Percentiles rank a stretch among this genome's conserved stretches.
Evolutionary conservation across 2,797 vertebrate genomes (phyloP).

Genomic region (Tapera naevia): DNA sequence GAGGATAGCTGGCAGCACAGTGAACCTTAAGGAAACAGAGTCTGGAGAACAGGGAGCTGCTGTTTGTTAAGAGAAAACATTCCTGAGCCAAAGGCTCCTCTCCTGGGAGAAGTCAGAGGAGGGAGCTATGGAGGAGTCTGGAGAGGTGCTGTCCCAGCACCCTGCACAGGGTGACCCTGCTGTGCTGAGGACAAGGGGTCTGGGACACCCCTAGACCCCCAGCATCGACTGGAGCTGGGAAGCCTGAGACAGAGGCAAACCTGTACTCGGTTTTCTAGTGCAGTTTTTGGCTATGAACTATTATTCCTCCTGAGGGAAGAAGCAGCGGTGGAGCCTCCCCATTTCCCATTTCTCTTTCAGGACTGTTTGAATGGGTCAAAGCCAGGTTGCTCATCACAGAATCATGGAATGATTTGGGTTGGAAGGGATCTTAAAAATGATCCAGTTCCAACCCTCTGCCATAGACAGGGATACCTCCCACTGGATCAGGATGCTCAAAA

Average conservation of each 20-base stretch:
- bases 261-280: fast-evolving
- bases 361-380: too few species aligned
- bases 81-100: not conserved
- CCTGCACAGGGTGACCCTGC: too few species aligned
- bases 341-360: too few species aligned
- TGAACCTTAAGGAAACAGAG: fast-evolving
- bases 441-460: too few species aligned
- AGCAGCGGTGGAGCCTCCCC: not conserved
- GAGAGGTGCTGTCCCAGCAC: too few species aligned
- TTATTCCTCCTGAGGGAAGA: not conserved
- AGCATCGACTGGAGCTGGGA: not conserved
- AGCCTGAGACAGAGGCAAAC: not conserved
- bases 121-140: too few species aligned
- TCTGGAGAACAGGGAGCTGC: not conserved
- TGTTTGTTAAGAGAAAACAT: not conserved
- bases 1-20: not conserved
- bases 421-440: too few species aligned
- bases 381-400: too few species aligned
- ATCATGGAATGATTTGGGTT: too few species aligned
- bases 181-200: not conserved
- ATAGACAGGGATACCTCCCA: too few species aligned
- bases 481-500: too few species aligned
- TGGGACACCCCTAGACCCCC: not conserved
- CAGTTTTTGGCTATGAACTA: not conserved
- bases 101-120: not conserved